Percentiles rank a stretch among this genome's conserved stretches.
phyloP scores from a whole-genome alignment of 2,113 vertebrate genomes.

The Hemicordylus capensis region DNA sequence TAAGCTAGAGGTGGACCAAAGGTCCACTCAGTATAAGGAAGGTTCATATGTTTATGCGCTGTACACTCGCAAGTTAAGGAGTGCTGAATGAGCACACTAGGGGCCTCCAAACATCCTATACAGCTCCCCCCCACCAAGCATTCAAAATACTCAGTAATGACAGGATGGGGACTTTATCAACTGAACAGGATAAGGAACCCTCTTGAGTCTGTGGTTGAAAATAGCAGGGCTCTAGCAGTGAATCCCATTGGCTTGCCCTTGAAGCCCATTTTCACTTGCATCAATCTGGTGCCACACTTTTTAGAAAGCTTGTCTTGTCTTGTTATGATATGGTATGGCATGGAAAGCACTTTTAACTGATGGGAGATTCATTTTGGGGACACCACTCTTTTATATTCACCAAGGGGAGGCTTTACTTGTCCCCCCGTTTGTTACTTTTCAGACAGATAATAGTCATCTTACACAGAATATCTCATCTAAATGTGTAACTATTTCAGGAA shows the following conservation, averaged over 20 bases:
- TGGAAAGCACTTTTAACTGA: neutral
- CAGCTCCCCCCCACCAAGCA: neutral
- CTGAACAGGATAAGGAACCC: neutral
- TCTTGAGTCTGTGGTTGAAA: neutral
- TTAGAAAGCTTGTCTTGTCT: neutral
- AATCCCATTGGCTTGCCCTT: neutral
- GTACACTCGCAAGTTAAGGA: too few species aligned
- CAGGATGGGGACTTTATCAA: neutral
- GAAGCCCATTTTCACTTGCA: neutral
- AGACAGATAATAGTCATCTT: neutral
- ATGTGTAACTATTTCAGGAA: neutral
- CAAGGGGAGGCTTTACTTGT: neutral
- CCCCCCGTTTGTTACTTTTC: conserved; percentile 2
- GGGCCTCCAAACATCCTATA: neutral
- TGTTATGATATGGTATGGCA: too few species aligned
- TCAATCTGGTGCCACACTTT: neutral
- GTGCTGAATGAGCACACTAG: neutral
- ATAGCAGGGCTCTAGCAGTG: neutral
- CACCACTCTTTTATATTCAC: neutral
- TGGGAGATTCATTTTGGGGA: neutral
- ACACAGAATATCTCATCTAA: neutral
- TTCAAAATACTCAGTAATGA: neutral
- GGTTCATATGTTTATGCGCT: too few species aligned
- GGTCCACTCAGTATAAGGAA: too few species aligned
- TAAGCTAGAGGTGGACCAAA: too few species aligned